A percentile compares a stretch with the other conserved stretches of the same genome.
Evolutionary conservation across 1,140 invertebrate genomes (phyloP).

Genomic region (Panagrolaimus sp.): DNA sequence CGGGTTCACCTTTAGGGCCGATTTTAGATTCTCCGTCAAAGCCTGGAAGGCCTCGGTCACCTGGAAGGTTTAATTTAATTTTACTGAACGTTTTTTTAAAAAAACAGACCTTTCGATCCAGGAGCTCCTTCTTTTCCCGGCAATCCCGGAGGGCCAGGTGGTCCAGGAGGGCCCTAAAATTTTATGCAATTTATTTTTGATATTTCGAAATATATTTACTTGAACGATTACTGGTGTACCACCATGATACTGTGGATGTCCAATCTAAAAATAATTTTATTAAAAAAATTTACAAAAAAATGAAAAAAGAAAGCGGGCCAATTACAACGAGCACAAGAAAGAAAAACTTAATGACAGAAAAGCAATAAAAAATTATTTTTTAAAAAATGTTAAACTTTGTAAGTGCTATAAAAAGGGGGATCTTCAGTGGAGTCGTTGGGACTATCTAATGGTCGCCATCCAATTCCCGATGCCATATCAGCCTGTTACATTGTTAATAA

Average conservation of each 20-base stretch:
- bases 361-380: neutral
- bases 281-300: neutral
- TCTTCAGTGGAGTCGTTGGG: constrained; percentile 14
- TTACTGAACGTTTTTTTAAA: too few relatives aligned
- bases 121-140: constrained; percentile 32
- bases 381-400: constrained; percentile 16
- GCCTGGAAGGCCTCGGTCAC: constrained; percentile 51
- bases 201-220: neutral
- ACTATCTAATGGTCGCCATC: constrained; percentile 18
- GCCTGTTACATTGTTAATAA: constrained; percentile 16
- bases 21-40: constrained; percentile 56
- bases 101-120: constrained; percentile 39
- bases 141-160: constrained; percentile 29
- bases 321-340: neutral
- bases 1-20: constrained; percentile 51
- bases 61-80: too few relatives aligned
- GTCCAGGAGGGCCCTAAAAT: constrained; percentile 42
- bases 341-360: neutral
- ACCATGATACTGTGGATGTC: constrained; percentile 11
- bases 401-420: constrained; percentile 24
- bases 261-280: constrained; percentile 17
- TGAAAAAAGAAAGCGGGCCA: neutral
- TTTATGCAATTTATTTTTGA: too few relatives aligned
- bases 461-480: constrained; percentile 15
- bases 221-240: constrained; percentile 21